A percentile compares a stretch with the other conserved stretches of the same genome.
These are phyloP conservation scores for Deroplatys truncata DNA, from an alignment of 2,888 invertebrate species.

Conservation along the genomic window DNA sequence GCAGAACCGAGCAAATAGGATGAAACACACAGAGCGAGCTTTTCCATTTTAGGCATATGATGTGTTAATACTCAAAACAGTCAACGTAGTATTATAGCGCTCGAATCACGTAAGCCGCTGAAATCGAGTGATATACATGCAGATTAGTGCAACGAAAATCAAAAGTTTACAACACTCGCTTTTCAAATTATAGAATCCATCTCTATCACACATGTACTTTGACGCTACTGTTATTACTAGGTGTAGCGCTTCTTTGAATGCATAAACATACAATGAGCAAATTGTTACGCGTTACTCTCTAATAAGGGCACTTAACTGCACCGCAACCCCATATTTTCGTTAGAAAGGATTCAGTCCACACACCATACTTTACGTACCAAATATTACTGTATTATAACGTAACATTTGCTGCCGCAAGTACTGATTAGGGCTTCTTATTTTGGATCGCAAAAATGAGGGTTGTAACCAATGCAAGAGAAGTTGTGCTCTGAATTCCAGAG, in stretches of 20 bases:
- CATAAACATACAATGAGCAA: not conserved
- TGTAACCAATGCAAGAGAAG: not conserved
- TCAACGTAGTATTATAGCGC: too few relatives aligned
- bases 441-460: not conserved
- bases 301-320: not conserved
- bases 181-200: not conserved
- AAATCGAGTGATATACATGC: not conserved
- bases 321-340: not conserved
- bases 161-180: not conserved
- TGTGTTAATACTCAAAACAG: too few relatives aligned
- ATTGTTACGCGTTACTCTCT: not conserved
- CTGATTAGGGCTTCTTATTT: not conserved
- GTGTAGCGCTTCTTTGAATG: not conserved
- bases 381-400: not conserved
- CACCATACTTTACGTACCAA: not conserved
- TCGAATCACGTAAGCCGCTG: not conserved
- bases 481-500: not conserved
- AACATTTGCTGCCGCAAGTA: not conserved
- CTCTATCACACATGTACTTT: not conserved
- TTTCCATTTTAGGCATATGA: too few relatives aligned
- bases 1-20: too few relatives aligned
- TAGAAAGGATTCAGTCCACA: not conserved
- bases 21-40: not conserved
- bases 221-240: not conserved
- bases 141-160: not conserved